phyloP scores from a whole-genome alignment of 1,140 invertebrate genomes.

The Notospermus geniculatus region DNA sequence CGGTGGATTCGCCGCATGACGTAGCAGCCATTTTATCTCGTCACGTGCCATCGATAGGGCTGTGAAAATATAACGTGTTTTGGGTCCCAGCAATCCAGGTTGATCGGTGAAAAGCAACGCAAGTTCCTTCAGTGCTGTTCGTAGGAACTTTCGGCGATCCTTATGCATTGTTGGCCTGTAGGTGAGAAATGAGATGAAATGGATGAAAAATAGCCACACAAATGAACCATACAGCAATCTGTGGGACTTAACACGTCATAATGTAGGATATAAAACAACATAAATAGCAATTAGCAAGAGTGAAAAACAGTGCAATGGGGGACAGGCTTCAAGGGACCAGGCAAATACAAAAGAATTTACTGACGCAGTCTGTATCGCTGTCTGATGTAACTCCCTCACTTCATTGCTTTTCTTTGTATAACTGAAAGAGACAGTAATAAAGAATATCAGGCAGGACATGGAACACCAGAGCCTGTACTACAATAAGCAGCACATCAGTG shows the following conservation, averaged over 20 bases:
- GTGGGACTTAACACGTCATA: neutral
- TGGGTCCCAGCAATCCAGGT: constrained; percentile 93
- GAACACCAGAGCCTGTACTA: no score
- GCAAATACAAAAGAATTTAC: no score
- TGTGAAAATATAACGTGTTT: constrained; percentile 95
- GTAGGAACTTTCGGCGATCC: constrained; percentile 92
- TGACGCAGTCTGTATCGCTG: constrained; percentile 82
- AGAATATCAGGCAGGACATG: no score
- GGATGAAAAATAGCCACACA: neutral
- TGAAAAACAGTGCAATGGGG: no score
- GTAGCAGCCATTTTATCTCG: constrained; percentile 94
- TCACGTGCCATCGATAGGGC: constrained; percentile 91
- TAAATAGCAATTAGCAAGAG: neutral
- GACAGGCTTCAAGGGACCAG: no score
- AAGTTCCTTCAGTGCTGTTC: constrained; percentile 92
- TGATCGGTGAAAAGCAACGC: constrained; percentile 95
- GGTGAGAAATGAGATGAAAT: neutral
- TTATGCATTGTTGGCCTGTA: constrained; percentile 78
- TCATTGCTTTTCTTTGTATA: constrained; percentile 61
- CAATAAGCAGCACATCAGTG: no score
- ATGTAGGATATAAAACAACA: neutral
- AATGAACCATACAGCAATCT: constrained; percentile 1
- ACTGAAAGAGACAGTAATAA: neutral
- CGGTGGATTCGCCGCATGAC: constrained; percentile 92
- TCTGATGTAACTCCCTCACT: constrained; percentile 90